A percentile compares a stretch with the other conserved stretches of the same genome.
Evolutionary conservation across 1,140 invertebrate genomes (phyloP).

Genomic region (Bombus polaris): DNA sequence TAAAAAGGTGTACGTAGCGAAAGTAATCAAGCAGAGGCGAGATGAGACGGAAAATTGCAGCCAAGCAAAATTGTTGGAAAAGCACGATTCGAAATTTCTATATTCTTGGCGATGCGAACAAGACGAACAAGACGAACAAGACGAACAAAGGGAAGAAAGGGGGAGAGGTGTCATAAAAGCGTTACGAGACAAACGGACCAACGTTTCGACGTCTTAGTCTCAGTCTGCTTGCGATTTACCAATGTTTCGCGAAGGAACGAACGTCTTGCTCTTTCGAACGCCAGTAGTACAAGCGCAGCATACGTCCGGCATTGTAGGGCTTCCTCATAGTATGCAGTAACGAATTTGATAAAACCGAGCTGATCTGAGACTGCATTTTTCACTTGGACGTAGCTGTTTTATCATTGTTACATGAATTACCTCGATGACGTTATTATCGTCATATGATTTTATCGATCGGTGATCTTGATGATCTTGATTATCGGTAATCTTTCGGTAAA

Average conservation of each 20-base stretch:
- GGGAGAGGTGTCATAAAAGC: background rate
- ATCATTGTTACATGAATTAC: too few species aligned
- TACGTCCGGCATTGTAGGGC: background rate
- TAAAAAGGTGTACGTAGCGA: too few species aligned
- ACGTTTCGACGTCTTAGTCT: background rate
- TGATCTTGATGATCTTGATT: too few species aligned
- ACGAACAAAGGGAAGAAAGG: too few species aligned
- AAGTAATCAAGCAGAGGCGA: too few species aligned
- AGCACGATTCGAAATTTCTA: background rate
- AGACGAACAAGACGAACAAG: too few species aligned
- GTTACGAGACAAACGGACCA: background rate
- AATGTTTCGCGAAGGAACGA: background rate
- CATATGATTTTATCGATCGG: too few species aligned
- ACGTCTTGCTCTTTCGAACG: background rate
- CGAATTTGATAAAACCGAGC: background rate
- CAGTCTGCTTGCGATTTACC: background rate
- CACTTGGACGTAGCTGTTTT: too few species aligned
- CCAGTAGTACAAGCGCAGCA: background rate
- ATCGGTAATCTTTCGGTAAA: background rate
- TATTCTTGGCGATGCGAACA: background rate
- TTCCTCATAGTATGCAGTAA: accelerated
- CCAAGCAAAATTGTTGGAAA: background rate
- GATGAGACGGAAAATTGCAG: background rate
- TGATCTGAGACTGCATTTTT: too few species aligned
- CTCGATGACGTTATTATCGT: too few species aligned